phyloP scores from a whole-genome alignment of 2,888 invertebrate species.

The Aphrophora alni region DNA sequence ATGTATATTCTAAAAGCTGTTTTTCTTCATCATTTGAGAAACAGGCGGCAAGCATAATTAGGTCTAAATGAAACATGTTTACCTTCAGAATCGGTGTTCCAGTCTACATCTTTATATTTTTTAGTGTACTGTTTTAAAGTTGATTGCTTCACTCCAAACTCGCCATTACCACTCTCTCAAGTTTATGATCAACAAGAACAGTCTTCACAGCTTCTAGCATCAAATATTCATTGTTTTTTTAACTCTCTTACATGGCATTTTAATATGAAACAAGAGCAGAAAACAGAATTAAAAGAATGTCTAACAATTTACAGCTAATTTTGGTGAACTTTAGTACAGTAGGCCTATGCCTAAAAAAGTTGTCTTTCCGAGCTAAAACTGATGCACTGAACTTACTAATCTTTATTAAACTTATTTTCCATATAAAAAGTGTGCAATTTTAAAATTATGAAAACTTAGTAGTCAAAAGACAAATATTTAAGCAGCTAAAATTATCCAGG shows the following conservation, averaged over 20 bases:
- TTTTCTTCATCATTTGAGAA: constrained; percentile 40
- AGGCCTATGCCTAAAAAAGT: too few relatives aligned
- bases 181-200: background rate
- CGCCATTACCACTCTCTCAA: background rate
- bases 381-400: too few relatives aligned
- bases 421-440: too few relatives aligned
- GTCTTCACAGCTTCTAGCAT: background rate
- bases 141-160: background rate
- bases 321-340: too few relatives aligned
- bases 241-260: background rate
- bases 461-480: too few relatives aligned
- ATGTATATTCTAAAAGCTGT: constrained; percentile 35
- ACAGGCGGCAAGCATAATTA: constrained; percentile 15
- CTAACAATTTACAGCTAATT: too few relatives aligned
- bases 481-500: too few relatives aligned
- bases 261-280: background rate
- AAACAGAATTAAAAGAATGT: too few relatives aligned
- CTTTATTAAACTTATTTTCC: too few relatives aligned
- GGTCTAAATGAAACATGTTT: constrained; percentile 19
- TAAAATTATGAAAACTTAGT: too few relatives aligned
- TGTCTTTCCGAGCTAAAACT: too few relatives aligned
- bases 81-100: background rate
- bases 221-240: background rate
- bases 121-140: constrained; percentile 8
- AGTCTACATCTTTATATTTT: background rate